Evolutionary conservation across 2,888 invertebrate genomes (phyloP).

Genomic region (Eueremaeus valkanovi): DNA sequence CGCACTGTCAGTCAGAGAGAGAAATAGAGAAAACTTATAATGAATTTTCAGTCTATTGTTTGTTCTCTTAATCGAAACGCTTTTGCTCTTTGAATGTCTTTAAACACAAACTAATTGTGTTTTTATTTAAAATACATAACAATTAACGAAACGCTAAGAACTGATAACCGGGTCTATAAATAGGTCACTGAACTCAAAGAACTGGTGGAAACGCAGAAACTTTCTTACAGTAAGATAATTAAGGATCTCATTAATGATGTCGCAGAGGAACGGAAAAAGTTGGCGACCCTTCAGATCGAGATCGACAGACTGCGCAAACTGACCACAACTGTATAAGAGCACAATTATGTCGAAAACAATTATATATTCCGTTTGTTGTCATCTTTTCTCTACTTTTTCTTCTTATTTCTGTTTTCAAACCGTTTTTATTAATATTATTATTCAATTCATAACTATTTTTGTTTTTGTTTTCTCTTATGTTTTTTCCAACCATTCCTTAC

Average conservation of each 20-base stretch:
- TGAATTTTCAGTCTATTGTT: too few relatives aligned
- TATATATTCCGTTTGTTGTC: too few relatives aligned
- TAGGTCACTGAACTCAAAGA: slow-evolving; percentile 50
- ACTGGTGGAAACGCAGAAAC: slow-evolving; percentile 44
- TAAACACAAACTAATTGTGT: too few relatives aligned
- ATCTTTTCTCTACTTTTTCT: too few relatives aligned
- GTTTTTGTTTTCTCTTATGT: too few relatives aligned
- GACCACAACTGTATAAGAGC: slow-evolving; percentile 41
- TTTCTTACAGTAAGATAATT: slow-evolving; percentile 43
- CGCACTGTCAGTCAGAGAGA: background rate
- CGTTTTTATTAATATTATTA: too few relatives aligned
- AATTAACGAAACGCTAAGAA: background rate
- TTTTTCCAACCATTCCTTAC: too few relatives aligned
- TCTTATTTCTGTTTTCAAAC: too few relatives aligned
- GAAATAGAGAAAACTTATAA: background rate
- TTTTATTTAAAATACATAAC: background rate
- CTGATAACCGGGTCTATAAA: background rate
- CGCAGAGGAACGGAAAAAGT: slow-evolving; percentile 53
- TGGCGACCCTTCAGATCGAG: slow-evolving; percentile 54
- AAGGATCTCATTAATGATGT: slow-evolving; percentile 48
- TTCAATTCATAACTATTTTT: too few relatives aligned
- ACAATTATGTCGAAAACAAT: background rate
- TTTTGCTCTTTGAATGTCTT: too few relatives aligned
- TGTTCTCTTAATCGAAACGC: background rate
- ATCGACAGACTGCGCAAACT: slow-evolving; percentile 52